phyloP scores from a whole-genome alignment of 2,113 vertebrate genomes.

The Paramormyrops kingsleyae region DNA sequence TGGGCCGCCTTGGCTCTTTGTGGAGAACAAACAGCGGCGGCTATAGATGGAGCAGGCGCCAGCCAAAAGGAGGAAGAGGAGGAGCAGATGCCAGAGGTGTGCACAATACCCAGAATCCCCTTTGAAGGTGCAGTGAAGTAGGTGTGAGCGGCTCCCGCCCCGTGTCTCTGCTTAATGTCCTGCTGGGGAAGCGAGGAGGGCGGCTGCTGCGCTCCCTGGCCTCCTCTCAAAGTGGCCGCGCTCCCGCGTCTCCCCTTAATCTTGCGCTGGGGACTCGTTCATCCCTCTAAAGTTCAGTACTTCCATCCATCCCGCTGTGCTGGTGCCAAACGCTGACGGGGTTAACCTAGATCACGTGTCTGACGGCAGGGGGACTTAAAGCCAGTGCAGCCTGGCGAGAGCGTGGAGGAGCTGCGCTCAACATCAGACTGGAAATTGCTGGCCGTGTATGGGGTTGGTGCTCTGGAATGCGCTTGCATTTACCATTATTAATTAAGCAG shows the following conservation, averaged over 20 bases:
- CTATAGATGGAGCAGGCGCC: background rate
- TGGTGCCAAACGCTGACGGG: background rate
- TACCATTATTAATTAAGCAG: background rate
- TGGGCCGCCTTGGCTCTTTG: background rate
- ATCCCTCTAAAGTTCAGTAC: background rate
- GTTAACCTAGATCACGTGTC: background rate
- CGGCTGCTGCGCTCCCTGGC: background rate
- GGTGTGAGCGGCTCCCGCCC: background rate
- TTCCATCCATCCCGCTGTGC: background rate
- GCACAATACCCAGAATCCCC: conserved; percentile 23
- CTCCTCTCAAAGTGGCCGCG: background rate
- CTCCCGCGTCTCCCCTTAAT: background rate
- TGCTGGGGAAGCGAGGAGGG: background rate
- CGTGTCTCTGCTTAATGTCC: background rate
- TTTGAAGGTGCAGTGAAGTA: background rate
- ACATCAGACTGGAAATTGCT: conserved; percentile 66
- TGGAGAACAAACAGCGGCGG: background rate
- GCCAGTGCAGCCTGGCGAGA: background rate
- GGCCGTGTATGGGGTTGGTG: conserved; percentile 45
- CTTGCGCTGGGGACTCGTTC: background rate
- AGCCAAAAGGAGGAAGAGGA: background rate
- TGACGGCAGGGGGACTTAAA: background rate
- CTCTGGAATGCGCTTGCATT: conserved; percentile 37
- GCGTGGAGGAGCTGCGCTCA: conserved; percentile 29
- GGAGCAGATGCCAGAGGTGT: conserved; percentile 27